Evolutionary conservation across 2,797 vertebrate species (phyloP).

Genomic region (Squalus acanthias): DNA sequence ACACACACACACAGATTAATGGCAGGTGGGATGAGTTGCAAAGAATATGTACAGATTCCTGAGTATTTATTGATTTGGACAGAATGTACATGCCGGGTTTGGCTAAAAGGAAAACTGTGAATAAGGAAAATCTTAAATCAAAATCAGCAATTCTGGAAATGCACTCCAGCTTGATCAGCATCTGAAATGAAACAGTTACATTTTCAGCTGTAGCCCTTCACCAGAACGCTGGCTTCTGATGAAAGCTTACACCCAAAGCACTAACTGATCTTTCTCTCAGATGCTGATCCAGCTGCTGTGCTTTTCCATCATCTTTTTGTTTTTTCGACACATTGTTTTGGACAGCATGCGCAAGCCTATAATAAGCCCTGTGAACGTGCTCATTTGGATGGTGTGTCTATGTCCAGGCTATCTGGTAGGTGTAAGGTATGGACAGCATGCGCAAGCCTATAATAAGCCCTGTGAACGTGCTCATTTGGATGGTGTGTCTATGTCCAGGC

Average conservation of each 20-base stretch:
- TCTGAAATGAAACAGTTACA: not conserved
- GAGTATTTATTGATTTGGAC: not conserved
- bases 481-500: not conserved
- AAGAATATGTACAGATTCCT: not conserved
- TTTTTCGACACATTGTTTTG: not conserved
- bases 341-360: not conserved
- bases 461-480: not conserved
- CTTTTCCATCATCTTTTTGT: not conserved
- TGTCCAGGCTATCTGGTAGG: not conserved
- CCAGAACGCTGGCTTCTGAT: not conserved
- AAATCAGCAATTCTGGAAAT: not conserved
- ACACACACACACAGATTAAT: not conserved
- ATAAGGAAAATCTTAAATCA: not conserved
- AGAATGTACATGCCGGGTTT: not conserved
- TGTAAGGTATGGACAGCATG: not conserved
- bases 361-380: not conserved
- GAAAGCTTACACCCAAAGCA: not conserved
- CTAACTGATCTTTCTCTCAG: not conserved
- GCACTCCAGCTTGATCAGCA: not conserved
- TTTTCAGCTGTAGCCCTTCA: not conserved
- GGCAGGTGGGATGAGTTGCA: too few species aligned
- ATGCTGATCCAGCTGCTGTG: not conserved
- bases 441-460: not conserved
- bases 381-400: not conserved
- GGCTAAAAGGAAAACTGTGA: not conserved